phyloP scores from a whole-genome alignment of 2,797 vertebrate genomes.

The Numenius phaeopus region DNA sequence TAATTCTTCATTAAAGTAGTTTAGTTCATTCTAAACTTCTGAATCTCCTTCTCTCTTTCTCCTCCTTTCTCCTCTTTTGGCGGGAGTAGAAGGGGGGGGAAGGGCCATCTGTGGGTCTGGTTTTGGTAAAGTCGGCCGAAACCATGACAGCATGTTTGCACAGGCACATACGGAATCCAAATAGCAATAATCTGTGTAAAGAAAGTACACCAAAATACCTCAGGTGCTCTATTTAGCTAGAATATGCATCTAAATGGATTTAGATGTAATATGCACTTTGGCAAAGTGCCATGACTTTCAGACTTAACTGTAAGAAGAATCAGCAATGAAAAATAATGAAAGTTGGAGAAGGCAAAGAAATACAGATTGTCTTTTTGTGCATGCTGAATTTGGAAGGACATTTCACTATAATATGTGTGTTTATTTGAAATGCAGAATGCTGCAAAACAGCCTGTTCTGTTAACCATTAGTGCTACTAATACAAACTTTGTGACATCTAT shows the following conservation, averaged over 20 bases:
- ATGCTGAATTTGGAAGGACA: neutral
- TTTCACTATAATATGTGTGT: neutral
- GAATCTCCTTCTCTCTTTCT: no score
- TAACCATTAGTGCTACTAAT: neutral
- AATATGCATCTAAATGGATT: constrained; percentile 12
- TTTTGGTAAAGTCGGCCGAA: no score
- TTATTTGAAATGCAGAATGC: neutral
- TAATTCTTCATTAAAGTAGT: no score
- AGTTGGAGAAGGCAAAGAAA: neutral
- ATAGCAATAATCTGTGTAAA: neutral
- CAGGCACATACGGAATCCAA: neutral
- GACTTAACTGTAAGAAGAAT: neutral
- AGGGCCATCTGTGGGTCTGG: no score
- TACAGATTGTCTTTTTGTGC: neutral
- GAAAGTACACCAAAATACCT: neutral
- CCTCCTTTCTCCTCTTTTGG: no score
- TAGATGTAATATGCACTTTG: neutral
- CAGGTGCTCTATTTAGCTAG: neutral
- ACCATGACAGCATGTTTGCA: neutral
- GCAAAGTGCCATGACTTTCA: constrained; percentile 5
- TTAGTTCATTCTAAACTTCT: no score
- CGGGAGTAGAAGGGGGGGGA: no score
- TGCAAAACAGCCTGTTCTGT: neutral
- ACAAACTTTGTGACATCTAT: neutral
- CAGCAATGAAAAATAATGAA: neutral